Base-by-base conservation (phyloP, 2,888 invertebrate species). In the Drosophila nr. perissopoda region DNA sequence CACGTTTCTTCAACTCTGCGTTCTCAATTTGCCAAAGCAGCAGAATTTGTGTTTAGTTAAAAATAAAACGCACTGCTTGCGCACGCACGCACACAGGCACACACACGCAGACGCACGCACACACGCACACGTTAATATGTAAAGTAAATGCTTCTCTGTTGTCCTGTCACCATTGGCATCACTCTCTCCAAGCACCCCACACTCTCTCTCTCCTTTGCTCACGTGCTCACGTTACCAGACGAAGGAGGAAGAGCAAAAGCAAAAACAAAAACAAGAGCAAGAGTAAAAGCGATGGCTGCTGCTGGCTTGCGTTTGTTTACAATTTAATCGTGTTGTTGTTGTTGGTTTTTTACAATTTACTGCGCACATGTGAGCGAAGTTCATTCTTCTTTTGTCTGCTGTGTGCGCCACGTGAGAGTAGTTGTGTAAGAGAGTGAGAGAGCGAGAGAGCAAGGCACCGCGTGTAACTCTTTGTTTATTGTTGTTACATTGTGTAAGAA, bases 221-320 rank as follows among this genome's bases (percentile, higher is more conserved):
- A 87, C 87, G 85, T 87, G 85, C 87, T 81, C 87, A 76, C 80
- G 62, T 87, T 85, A 80, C 83, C 56, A 56, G 56, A 76, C 56
- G 59, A 59, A 68, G 49, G 54, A 76, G 38, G 49, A 78, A 57
- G 49, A 54, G 42, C 58, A 52, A 45, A 59, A 69, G 63, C n/a
- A 60, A 56, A 64, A 56, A 56, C 51, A 29, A 51, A 51, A 73
- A 70, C 67, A 66, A 58, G 31, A 72, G 56, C 54, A 63, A 72
- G 73, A 73, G 60, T 67, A 52, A 69, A 63, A 60, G 66, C 81
- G 58, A 73, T 63, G 77, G 71, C 58, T 52, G 51, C 58, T 51
- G 53, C 51, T 57, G 18, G 36, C 57, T 66, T 69, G 61, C 52
- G 76, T 85, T 85, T 85, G 85, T 87, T 85, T 85, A 85, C 85